Percentiles rank a stretch among this genome's conserved stretches.
Conservation (phyloP, 1,140 invertebrate genomes). For the Sesamia nonagrioides region DNA sequence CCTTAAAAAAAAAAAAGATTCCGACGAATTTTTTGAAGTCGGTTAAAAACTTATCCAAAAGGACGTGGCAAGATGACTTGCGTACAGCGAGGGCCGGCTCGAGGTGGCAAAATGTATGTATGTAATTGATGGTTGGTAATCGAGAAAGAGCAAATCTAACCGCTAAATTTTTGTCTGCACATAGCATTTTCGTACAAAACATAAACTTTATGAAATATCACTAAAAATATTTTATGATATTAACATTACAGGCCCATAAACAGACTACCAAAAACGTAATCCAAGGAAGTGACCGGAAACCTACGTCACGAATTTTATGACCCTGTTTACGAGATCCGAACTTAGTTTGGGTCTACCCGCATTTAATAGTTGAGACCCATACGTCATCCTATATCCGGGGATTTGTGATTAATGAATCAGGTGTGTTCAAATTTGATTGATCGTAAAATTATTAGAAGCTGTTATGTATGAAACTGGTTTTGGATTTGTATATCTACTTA, state of each 20-base stretch:
- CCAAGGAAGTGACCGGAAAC: slow-evolving; percentile 64
- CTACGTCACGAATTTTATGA: slow-evolving; percentile 62
- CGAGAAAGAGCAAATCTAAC: too few species aligned
- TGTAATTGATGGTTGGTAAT: too few species aligned
- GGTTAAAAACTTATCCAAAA: too few species aligned
- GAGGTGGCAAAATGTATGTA: too few species aligned
- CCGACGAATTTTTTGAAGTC: too few species aligned
- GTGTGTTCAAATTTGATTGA: background rate
- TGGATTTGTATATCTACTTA: background rate
- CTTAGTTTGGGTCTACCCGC: slow-evolving; percentile 11
- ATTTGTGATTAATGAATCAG: background rate
- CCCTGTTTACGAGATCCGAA: slow-evolving; percentile 57
- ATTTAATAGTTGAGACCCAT: slow-evolving; percentile 36
- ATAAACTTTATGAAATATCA: background rate
- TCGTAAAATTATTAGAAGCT: background rate
- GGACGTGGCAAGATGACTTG: too few species aligned
- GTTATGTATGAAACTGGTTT: background rate
- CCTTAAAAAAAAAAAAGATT: too few species aligned
- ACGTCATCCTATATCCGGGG: background rate
- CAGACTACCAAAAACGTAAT: slow-evolving; percentile 50
- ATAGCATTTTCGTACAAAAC: background rate
- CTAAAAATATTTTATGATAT: slow-evolving; percentile 3
- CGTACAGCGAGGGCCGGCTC: too few species aligned
- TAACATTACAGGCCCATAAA: background rate
- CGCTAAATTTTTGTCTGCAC: too few species aligned